Percentiles rank a stretch among this genome's conserved stretches.
Conservation (phyloP, 2,797 vertebrate species). For the Malacoraja senta region DNA sequence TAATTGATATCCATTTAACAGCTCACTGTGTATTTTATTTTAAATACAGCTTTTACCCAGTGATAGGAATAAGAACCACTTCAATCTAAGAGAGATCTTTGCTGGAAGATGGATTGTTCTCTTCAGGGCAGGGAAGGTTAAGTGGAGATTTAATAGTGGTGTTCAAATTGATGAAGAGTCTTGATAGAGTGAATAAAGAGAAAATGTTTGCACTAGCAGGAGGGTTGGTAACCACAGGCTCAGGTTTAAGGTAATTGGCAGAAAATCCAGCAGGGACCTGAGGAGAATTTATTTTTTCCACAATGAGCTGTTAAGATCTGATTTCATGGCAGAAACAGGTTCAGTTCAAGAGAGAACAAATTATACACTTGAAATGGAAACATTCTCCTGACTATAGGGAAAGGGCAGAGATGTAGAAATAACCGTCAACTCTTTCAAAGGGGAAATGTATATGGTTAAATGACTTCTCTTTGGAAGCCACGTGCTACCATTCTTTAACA, state of each 20-base stretch:
- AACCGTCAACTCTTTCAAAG: no score
- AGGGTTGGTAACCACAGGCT: not conserved
- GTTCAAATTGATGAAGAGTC: not conserved
- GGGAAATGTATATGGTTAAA: no score
- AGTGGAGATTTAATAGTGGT: not conserved
- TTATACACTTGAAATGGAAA: no score
- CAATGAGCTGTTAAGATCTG: not conserved
- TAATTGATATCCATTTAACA: not conserved
- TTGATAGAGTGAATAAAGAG: no score
- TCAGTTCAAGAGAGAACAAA: no score
- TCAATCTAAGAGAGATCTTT: not conserved
- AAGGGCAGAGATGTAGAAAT: no score
- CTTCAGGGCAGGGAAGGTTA: not conserved
- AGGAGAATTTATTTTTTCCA: no score
- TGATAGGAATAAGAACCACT: not conserved
- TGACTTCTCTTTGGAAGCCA: no score
- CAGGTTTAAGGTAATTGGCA: not conserved
- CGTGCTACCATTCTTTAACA: no score
- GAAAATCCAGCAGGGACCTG: not conserved
- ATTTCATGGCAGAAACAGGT: no score
- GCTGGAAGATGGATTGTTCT: not conserved
- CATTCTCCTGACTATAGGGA: no score
- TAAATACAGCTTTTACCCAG: not conserved
- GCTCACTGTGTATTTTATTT: not conserved
- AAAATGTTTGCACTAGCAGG: no score